Conservation (phyloP, 2,797 vertebrate genomes). For the Enteromius anoplus region DNA sequence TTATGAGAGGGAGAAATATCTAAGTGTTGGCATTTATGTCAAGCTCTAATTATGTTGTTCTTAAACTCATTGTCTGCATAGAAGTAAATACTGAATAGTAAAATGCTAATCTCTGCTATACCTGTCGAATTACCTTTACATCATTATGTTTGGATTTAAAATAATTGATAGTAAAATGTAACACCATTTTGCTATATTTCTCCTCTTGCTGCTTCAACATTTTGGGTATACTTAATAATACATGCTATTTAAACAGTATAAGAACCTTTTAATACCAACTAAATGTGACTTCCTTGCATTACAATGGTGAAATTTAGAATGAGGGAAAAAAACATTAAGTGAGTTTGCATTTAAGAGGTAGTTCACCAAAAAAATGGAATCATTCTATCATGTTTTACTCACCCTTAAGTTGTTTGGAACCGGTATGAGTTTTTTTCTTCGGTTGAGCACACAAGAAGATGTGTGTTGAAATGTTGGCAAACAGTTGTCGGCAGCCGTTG, state of each 20-base stretch:
- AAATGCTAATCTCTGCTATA: slow-evolving; percentile 71
- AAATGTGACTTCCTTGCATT: slow-evolving; percentile 81
- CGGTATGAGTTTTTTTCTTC: not conserved
- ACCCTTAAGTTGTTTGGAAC: not conserved
- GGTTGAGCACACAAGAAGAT: not conserved
- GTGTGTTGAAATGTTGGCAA: not conserved
- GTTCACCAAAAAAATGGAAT: not conserved
- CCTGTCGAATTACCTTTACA: slow-evolving; percentile 64
- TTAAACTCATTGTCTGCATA: slow-evolving; percentile 61
- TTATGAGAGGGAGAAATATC: slow-evolving; percentile 5
- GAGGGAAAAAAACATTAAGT: slow-evolving; percentile 51
- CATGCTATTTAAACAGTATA: slow-evolving; percentile 73
- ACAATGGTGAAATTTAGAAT: slow-evolving; percentile 62
- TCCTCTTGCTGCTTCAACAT: slow-evolving; percentile 66
- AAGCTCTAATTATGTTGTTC: slow-evolving; percentile 79
- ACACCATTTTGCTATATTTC: slow-evolving; percentile 64
- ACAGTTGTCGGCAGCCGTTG: not conserved
- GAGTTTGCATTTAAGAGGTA: slow-evolving; percentile 35
- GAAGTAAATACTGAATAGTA: slow-evolving; percentile 66
- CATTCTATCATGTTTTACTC: not conserved
- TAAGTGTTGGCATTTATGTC: slow-evolving; percentile 70
- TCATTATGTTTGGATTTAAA: slow-evolving; percentile 67
- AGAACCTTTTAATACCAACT: slow-evolving; percentile 83
- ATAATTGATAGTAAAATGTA: slow-evolving; percentile 52
- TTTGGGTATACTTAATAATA: slow-evolving; percentile 75